These are phyloP conservation scores for Brenthis hecate DNA, from an alignment of 2,888 invertebrate species.

Conservation along the genomic window DNA sequence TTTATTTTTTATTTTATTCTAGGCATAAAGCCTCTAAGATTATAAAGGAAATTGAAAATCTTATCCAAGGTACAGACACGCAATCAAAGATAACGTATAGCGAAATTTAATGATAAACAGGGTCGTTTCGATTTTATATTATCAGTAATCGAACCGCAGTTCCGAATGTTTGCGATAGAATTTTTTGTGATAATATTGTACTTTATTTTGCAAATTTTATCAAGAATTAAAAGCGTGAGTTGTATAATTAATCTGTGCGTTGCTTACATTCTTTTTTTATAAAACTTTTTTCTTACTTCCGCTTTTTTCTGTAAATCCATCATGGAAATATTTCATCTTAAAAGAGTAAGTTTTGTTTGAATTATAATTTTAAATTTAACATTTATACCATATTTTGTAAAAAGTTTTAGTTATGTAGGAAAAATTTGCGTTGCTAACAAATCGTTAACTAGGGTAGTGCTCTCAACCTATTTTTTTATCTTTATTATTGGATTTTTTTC, in stretches of 20 bases:
- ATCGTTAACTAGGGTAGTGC: slow-evolving; percentile 16
- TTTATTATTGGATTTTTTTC: slow-evolving; percentile 6
- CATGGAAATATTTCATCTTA: slow-evolving; percentile 2
- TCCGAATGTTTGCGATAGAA: slow-evolving; percentile 31
- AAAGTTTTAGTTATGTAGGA: slow-evolving; percentile 1
- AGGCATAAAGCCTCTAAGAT: background rate
- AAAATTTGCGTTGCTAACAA: background rate
- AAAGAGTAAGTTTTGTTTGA: slow-evolving; percentile 9
- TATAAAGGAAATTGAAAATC: background rate
- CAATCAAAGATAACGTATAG: slow-evolving; percentile 22
- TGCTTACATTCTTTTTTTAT: background rate
- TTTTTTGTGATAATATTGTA: slow-evolving; percentile 35
- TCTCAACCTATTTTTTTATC: slow-evolving; percentile 16
- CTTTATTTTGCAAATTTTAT: slow-evolving; percentile 27
- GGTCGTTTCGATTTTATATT: background rate
- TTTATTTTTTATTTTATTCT: background rate
- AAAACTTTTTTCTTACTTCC: background rate
- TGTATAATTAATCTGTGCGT: background rate
- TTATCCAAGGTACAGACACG: slow-evolving; percentile 5
- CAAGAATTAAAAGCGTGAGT: slow-evolving; percentile 25
- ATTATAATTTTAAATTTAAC: background rate
- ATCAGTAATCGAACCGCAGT: slow-evolving; percentile 7
- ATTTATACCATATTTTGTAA: background rate
- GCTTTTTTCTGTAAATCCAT: background rate
- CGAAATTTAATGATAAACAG: slow-evolving; percentile 23